Base-by-base conservation (phyloP, 2,888 invertebrate genomes). In the Falcaria lacertinaria region DNA sequence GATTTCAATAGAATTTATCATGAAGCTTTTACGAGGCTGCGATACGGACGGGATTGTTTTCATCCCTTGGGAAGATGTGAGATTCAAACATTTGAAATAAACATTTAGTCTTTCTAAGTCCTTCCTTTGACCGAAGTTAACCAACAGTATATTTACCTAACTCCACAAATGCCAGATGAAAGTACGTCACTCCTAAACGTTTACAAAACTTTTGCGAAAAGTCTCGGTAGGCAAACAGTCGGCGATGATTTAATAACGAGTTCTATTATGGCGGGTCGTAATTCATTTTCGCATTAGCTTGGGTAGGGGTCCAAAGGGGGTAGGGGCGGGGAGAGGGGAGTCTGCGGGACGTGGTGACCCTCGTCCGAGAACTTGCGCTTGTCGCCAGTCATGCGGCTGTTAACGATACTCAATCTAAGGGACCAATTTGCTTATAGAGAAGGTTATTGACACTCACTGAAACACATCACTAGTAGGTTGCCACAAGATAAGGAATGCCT, bases 251-350 rank as follows among this genome's bases (percentile, higher is more conserved):
- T 75, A 74, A 73, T 74, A 75, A 74, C 71, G 57, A 63, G 51
- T 54, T 61, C 61, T 69, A 68, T 75, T 71, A 79, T 64, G 62
- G 58, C 50, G 56, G 65, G 64, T 64, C 70, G 73, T 75, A 72
- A 73, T 70, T 77, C 74, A 76, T 76, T 72, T 70, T 73, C 70
- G 64, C 73, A 74, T 77, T 76, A 74, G 67, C 48, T 45, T 57
- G 54, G 52, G 47, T 46, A 33, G 34, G 47, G 52, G 48, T 5
- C 28, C 7, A 36, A 22, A n/a, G 25, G 34, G 14, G 38, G 50
- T 44, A 47, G 38, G 37, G 49, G 50, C 48, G 7, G 22, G 15
- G 37, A 25, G 14, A 32, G 34, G n/a, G n/a, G n/a, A n/a, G n/a
- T n/a, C n/a, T n/a, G n/a, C n/a, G n/a, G n/a, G 14, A 25, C 34